phyloP scores from a whole-genome alignment of 2,113 vertebrate genomes.

The Poicephalus meyeri region DNA sequence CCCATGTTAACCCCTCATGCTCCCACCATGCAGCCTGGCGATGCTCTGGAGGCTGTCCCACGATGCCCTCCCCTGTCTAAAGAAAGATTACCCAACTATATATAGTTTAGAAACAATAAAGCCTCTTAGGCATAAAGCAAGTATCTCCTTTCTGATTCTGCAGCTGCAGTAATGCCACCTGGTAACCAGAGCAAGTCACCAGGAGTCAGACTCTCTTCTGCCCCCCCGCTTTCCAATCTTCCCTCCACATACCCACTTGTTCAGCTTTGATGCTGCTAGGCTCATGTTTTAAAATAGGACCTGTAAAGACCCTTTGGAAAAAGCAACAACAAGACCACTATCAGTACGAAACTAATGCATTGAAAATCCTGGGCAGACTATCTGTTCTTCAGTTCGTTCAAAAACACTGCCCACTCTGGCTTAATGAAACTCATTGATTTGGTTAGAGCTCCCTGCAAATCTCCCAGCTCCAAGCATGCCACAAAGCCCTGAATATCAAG shows the following conservation, averaged over 20 bases:
- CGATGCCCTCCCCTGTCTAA: neutral
- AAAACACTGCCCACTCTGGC: neutral
- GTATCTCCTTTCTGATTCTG: conserved; percentile 4
- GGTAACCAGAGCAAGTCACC: neutral
- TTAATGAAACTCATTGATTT: neutral
- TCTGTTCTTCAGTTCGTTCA: neutral
- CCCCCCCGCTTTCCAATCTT: neutral
- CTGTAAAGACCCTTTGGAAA: neutral
- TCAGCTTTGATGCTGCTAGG: neutral
- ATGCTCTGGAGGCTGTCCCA: neutral
- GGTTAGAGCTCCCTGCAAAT: neutral
- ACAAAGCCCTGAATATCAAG: neutral
- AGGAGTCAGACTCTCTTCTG: neutral
- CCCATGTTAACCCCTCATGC: conserved; percentile 53
- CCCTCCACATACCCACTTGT: neutral
- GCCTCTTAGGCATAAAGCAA: conserved; percentile 54
- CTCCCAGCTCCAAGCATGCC: neutral
- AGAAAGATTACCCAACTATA: conserved; percentile 60
- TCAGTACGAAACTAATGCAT: neutral
- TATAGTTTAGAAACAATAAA: conserved; percentile 66
- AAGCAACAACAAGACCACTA: neutral
- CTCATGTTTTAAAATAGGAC: neutral
- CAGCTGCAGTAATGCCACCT: neutral
- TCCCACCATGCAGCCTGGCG: neutral
- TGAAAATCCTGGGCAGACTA: neutral